Conservation (phyloP, 1,140 invertebrate genomes). For the Antheraea mylitta region DNA sequence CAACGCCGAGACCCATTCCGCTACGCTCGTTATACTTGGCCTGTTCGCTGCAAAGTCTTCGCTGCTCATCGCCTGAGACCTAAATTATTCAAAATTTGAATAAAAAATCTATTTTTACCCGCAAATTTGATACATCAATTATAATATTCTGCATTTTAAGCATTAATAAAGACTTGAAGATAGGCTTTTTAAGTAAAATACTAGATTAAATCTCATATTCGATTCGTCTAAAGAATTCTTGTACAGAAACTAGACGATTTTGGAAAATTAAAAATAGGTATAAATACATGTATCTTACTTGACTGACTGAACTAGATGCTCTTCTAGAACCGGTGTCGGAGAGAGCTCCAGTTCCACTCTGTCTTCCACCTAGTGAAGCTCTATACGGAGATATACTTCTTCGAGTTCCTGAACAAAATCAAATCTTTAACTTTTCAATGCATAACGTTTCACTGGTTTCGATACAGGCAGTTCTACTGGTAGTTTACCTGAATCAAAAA, state of each 20-base stretch:
- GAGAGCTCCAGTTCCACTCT: constrained; percentile 67
- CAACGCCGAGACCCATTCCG: constrained; percentile 79
- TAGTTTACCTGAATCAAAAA: too few relatives aligned
- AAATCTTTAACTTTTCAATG: not conserved
- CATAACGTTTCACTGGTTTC: not conserved
- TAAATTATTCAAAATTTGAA: constrained; percentile 40
- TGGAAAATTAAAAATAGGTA: too few relatives aligned
- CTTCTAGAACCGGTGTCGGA: constrained; percentile 82
- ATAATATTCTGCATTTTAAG: too few relatives aligned
- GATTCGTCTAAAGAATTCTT: too few relatives aligned
- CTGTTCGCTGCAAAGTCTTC: constrained; percentile 83
- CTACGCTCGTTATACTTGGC: constrained; percentile 72
- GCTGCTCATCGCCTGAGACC: constrained; percentile 87
- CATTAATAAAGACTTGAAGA: too few relatives aligned
- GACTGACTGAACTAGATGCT: constrained; percentile 86
- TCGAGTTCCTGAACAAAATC: constrained; percentile 56
- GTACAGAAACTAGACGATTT: too few relatives aligned
- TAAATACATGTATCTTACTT: constrained; percentile 66
- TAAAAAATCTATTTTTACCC: too few relatives aligned
- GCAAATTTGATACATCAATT: too few relatives aligned
- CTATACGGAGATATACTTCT: constrained; percentile 83
- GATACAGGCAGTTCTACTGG: not conserved
- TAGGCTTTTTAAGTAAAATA: too few relatives aligned
- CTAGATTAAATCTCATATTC: too few relatives aligned
- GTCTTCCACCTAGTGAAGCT: constrained; percentile 72